Evolutionary conservation across 2,797 vertebrate genomes (phyloP), one percentile per base, ranked within the genome.

Genomic region (Bucorvus abyssinicus): DNA sequence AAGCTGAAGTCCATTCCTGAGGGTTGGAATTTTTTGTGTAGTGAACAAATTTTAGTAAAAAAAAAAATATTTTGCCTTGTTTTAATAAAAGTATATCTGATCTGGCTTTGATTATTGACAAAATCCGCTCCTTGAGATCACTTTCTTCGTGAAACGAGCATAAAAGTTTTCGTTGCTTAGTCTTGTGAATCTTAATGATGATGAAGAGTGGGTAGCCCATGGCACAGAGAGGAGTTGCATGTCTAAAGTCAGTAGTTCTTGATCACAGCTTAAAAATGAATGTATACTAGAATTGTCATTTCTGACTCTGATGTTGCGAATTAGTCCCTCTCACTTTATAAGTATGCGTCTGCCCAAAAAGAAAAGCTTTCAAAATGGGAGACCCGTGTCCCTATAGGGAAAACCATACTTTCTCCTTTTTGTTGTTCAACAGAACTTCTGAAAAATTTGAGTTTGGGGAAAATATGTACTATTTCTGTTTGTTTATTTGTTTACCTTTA

Each of bases 351-450:
- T 27, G 14, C 30, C 45, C 34, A n/a, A 70, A 49, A 15, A 74
- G 30, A 63, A 29, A 2, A 67, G 26, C 20, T 74, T 84, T 23
- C 23, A 30, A 50, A 89, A 49, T 34, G 22, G 22, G 44, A 34
- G n/a, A 53, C 18, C 10, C 45, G 0, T 16, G 26, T 59, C 20
- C 5, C 83, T 27, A 17, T 0, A 60, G n/a, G 77, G 16, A 68
- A 90, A 86, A 49, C 7, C 3, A 21, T 26, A 10, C 60, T 70
- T 81, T 21, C 1, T 75, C 3, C 27, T 69, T 44, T 60, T 74
- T 64, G 32, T 53, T 57, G 18, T 65, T 89, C 24, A 47, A 30
- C 17, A 81, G 36, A 80, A n/a, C 4, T 3, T 74, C 22, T 56
- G 47, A 73, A 87, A 53, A 83, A 19, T 13, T 34, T 71, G 29